phyloP scores from a whole-genome alignment of 2,113 vertebrate genomes.

The Astur gentilis region DNA sequence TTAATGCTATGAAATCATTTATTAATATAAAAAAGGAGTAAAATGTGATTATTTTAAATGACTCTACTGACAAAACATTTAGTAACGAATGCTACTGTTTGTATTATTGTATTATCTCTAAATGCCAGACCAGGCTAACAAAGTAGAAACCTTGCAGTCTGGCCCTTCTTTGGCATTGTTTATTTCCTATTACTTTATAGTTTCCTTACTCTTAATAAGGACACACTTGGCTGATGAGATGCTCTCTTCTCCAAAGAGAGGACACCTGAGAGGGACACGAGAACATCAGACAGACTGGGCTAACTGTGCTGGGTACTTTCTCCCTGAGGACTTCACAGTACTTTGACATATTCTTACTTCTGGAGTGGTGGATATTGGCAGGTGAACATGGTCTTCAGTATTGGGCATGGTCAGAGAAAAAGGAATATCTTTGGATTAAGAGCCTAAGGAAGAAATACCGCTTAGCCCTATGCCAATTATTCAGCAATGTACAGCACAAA shows the following conservation, averaged over 20 bases:
- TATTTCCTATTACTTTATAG: neutral
- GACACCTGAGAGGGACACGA: neutral
- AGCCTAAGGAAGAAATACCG: neutral
- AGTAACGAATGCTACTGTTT: neutral
- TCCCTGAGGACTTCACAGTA: neutral
- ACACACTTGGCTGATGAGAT: neutral
- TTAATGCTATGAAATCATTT: neutral
- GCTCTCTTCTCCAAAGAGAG: neutral
- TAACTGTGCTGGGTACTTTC: neutral
- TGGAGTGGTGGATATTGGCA: neutral
- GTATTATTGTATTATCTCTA: neutral
- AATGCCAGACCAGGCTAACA: neutral
- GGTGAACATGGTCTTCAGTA: too few species aligned
- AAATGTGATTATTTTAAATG: neutral
- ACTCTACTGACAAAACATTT: neutral
- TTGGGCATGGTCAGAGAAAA: neutral
- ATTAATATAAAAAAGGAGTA: neutral
- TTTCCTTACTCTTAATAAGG: neutral
- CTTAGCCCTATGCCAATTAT: neutral
- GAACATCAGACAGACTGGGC: neutral
- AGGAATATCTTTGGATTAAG: neutral
- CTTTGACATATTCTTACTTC: neutral
- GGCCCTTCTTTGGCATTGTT: neutral
- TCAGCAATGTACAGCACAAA: rapidly evolving
- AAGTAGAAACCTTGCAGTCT: neutral